These are phyloP conservation scores for Paradoxurus hermaphroditus DNA, from an alignment of 2,113 vertebrate species.

Conservation along the genomic window DNA sequence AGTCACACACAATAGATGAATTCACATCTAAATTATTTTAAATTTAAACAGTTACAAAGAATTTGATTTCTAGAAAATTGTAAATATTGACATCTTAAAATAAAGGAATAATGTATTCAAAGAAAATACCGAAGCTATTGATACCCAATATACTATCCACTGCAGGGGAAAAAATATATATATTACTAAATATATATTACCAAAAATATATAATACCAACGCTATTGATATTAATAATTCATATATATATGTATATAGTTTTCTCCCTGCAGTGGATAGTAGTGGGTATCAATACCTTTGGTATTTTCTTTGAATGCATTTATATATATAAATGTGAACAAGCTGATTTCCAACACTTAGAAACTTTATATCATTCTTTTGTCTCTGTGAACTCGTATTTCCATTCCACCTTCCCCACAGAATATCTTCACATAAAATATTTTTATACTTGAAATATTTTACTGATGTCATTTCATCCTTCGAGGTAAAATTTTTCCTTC, in stretches of 20 bases:
- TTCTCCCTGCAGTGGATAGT: too few species aligned
- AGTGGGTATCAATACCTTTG: too few species aligned
- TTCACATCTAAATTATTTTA: not conserved
- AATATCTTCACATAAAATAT: not conserved
- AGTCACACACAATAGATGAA: not conserved
- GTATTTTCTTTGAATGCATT: too few species aligned
- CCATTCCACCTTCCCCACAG: not conserved
- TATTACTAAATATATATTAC: too few species aligned
- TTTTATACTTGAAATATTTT: constrained; percentile 12
- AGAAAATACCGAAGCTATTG: not conserved
- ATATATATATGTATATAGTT: too few species aligned
- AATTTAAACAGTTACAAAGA: not conserved
- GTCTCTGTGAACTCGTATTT: not conserved
- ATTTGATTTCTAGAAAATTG: not conserved
- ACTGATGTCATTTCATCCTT: not conserved
- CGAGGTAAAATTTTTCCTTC: not conserved
- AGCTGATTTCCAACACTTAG: not conserved
- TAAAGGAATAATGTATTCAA: not conserved
- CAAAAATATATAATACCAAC: too few species aligned
- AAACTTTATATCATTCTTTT: not conserved
- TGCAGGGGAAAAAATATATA: not conserved
- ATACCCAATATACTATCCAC: not conserved
- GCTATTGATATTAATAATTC: too few species aligned
- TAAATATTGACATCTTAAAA: constrained; percentile 8
- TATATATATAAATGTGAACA: too few species aligned